A percentile compares a stretch with the other conserved stretches of the same genome.
Conservation (phyloP, 2,888 invertebrate genomes). For the Sphaeridia pumilis region DNA sequence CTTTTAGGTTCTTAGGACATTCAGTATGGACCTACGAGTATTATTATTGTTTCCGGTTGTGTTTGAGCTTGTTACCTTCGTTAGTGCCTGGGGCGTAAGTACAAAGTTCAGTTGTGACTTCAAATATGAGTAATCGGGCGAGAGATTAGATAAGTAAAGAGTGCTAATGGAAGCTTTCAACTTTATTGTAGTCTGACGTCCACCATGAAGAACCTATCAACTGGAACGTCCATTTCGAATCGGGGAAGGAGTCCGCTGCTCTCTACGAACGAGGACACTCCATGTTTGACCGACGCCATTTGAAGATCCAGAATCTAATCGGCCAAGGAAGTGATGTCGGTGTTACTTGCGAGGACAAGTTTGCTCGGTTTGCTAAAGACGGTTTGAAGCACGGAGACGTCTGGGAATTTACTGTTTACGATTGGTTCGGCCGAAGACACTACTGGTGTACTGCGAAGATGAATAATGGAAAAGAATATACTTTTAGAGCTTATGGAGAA, state of each 20-base stretch:
- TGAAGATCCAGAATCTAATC: conserved; percentile 27
- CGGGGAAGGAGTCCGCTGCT: conserved; percentile 30
- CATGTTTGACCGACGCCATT: conserved; percentile 23
- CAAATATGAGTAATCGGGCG: too few relatives aligned
- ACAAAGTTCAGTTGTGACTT: too few relatives aligned
- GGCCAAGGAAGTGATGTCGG: conserved; percentile 13
- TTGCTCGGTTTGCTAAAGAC: conserved; percentile 24
- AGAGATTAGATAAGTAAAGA: too few relatives aligned
- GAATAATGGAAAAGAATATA: conserved; percentile 15
- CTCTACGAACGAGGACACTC: conserved; percentile 26
- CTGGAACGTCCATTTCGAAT: conserved; percentile 29
- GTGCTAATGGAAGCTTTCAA: too few relatives aligned
- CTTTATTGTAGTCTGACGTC: conserved; percentile 2
- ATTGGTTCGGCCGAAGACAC: conserved; percentile 31
- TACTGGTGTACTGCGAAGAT: conserved; percentile 29
- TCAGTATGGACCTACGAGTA: too few relatives aligned
- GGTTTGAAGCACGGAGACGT: conserved; percentile 21
- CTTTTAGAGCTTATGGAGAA: conserved; percentile 33
- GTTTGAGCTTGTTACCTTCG: too few relatives aligned
- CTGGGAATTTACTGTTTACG: conserved; percentile 29
- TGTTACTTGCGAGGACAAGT: conserved; percentile 30
- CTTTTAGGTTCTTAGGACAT: too few relatives aligned
- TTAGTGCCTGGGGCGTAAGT: too few relatives aligned
- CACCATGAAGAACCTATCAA: conserved; percentile 14
- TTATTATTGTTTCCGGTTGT: too few relatives aligned